Evolutionary conservation across 2,888 invertebrate genomes (phyloP), one percentile per base, ranked within the genome.

Genomic region (Drepana falcataria): DNA sequence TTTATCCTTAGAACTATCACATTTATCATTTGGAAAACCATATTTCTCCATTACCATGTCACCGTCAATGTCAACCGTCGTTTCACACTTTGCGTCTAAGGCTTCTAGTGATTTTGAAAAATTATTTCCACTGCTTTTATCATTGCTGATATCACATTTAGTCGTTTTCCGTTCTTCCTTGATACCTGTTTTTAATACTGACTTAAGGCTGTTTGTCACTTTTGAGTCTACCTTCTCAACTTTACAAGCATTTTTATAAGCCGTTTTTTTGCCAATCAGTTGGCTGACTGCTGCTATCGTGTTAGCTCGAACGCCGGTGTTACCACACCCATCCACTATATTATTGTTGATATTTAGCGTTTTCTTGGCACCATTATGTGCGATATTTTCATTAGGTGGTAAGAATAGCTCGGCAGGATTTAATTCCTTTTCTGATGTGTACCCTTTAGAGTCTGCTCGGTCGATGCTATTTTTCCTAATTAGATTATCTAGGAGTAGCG

Each of bases 401-500:
- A 91, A 75, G 74, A 91, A 88, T 68, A 92, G 71, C 77, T 92
- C 81, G 53, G 91, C 86, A 59, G 91, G 89, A 65, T 91, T 81
- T 57, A 83, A 61, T 69, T 89, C 75, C 67, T 77, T 77, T 70
- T 92, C 81, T 62, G 89, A 68, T 60, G 84, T 62, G 73, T 83
- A 75, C 59, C 79, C 71, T 73, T 86, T 80, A 61, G 88, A 72
- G 48, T 84, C 87, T 5, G 79, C 72, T 66, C 92, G 83, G 58
- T 93, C 93, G 48, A 93, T 87, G 69, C 92, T 93, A 68, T 93
- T 93, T 76, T 92, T 93, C 59, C 91, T 85, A 59, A 93, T 81
- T 49, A 93, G 80, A 70, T 91, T 92, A 65, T 93, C 93, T n/a
- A 93, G 81, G 48, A 93, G 73, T 52, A 91, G 69, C 4, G 89